Percentiles rank a stretch among this genome's conserved stretches.
Evolutionary conservation across 2,888 invertebrate species (phyloP).

Genomic region (Chrysolina haemoptera): DNA sequence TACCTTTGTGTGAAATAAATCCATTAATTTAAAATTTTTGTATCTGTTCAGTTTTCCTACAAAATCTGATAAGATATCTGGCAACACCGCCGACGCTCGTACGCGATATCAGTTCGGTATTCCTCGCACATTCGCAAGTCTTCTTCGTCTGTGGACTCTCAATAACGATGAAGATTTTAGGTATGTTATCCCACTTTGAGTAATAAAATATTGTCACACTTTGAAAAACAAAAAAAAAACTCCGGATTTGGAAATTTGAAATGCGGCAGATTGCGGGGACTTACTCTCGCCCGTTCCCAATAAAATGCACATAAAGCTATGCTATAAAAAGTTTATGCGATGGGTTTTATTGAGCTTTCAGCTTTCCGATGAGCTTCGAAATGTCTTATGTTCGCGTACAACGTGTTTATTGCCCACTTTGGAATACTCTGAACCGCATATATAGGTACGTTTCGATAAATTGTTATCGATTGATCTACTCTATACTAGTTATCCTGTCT

Average conservation of each 20-base stretch:
- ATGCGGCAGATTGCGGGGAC: background rate
- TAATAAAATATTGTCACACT: slow-evolving; percentile 5
- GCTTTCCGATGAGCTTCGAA: background rate
- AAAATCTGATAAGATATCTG: background rate
- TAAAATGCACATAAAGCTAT: background rate
- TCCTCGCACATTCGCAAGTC: slow-evolving; percentile 54
- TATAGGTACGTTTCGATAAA: too few species aligned
- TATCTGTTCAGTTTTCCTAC: background rate
- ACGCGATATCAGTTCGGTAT: slow-evolving; percentile 58
- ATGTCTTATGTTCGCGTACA: background rate
- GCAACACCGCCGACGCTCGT: slow-evolving; percentile 37
- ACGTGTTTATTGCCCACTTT: background rate
- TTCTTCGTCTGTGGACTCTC: slow-evolving; percentile 21
- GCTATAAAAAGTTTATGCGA: background rate
- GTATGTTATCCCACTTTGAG: background rate
- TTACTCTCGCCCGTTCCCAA: background rate
- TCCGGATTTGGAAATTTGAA: background rate
- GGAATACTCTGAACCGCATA: too few species aligned
- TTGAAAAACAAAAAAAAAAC: background rate
- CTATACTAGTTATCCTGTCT: too few species aligned
- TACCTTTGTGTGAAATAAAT: background rate
- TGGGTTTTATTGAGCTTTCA: background rate
- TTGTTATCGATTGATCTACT: too few species aligned
- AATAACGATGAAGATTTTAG: slow-evolving; percentile 6
- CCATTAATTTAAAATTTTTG: background rate